Conservation (phyloP, 35 echinoderm and acorn worm genomes). For the Lytechinus pictus region DNA sequence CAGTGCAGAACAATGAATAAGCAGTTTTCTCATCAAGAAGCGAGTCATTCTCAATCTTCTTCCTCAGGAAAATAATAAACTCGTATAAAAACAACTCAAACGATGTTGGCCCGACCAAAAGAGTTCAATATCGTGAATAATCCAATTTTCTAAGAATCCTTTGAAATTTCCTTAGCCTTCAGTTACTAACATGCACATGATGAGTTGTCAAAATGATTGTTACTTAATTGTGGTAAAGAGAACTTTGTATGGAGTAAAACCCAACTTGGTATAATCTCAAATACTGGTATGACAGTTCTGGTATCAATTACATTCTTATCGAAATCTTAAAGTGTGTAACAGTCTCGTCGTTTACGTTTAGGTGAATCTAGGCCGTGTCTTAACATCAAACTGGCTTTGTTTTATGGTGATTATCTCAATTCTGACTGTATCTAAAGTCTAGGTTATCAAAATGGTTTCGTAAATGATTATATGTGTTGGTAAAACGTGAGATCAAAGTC, state of each 20-base stretch:
- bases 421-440: background rate
- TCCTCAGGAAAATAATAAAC: background rate
- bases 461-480: slow-evolving; percentile 5
- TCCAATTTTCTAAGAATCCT: background rate
- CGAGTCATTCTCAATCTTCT: background rate
- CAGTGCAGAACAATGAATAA: background rate
- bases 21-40: background rate
- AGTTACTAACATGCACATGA: background rate
- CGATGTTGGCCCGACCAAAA: background rate
- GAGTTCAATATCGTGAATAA: background rate
- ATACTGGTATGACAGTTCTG: background rate
- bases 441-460: background rate
- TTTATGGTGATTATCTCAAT: background rate
- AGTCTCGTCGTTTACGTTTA: background rate
- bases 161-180: background rate
- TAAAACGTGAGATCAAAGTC: background rate
- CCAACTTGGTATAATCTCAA: background rate
- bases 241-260: background rate
- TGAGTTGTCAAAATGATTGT: background rate
- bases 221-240: background rate
- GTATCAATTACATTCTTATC: background rate
- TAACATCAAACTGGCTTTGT: background rate
- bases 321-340: background rate
- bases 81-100: background rate
- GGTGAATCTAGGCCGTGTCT: background rate